Base-by-base conservation (phyloP, 1,140 invertebrate genomes). In the Drosophila eugracilis region DNA sequence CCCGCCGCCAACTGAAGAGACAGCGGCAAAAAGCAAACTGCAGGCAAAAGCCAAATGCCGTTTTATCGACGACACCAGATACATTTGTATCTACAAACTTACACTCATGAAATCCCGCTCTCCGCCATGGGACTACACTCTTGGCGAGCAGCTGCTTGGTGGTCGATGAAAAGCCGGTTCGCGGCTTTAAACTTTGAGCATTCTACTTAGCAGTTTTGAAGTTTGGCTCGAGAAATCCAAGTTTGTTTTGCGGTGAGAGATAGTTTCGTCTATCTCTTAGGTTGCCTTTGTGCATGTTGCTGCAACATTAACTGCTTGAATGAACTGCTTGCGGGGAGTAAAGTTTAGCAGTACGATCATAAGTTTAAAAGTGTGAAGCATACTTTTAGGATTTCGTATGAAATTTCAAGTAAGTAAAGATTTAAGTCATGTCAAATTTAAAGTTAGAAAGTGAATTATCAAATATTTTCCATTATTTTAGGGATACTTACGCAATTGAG, bases 401-500 rank as follows among this genome's bases (percentile, higher is more conserved):
- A 19, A 15, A 15, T 1, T 48, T 21, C 5, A 0, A 5, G 9
- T 12, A 12, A n/a, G n/a, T n/a, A n/a, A n/a, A n/a, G n/a, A n/a
- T n/a, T n/a, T n/a, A n/a, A n/a, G n/a, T n/a, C n/a, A n/a, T n/a
- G n/a, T n/a, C n/a, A n/a, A n/a, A n/a, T n/a, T n/a, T n/a, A n/a
- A n/a, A n/a, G n/a, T n/a, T n/a, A n/a, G n/a, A n/a, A n/a, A n/a
- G n/a, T n/a, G n/a, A n/a, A 47, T 17, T 63, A 24, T 26, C 26
- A 10, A 14, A 42, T 7, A 30, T 45, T 53, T 19, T 45, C 12
- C 6, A 7, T 12, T 14, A 4, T 1, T 1, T 26, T 28, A 41
- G 9, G 1, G 0, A 24, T 52, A 91, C 90, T 91, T 88, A 91
- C 90, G 72, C 66, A 90, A 12, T 69, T 84, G 80, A 89, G 84